Evolutionary conservation across 2,797 vertebrate species (phyloP), one percentile per base, ranked within the genome.

Genomic region (Anguilla megastoma): DNA sequence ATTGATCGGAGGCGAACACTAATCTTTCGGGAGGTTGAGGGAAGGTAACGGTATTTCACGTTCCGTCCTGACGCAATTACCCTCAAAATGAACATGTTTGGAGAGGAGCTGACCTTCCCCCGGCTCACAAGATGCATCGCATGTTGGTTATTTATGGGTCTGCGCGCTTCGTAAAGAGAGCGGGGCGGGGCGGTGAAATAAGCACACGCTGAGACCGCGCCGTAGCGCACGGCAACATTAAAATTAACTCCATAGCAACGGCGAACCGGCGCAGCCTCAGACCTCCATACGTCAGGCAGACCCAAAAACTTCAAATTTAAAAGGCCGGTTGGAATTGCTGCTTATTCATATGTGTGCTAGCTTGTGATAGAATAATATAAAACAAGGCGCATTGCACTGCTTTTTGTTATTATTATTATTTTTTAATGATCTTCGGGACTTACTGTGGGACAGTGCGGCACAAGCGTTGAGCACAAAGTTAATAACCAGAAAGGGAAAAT

Each of bases 1-100:
- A 95, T 95, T 93, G 93, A 94, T 95, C 92, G 87, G 87, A 91
- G 92, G 93, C 93, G 82, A 90, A 90, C 86, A 92, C 94, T 94
- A 94, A 95, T 94, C 92, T 94, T 92, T 89, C 90, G 36, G 85
- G 89, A 90, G 86, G 80, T 89, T 63, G 54, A 91, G 91, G 90
- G 88, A 90, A 93, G 93, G 93, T 91, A 92, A 92, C 85, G 86
- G 91, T 93, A 92, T 94, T 94, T 94, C 93, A 92, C 86, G 89
- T 92, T 93, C 93, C 91, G 91, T 94, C 92, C 89, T 36, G 89
- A 92, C 91, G 91, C 92, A 93, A 94, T 94, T 94, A 93, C 90
- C 90, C 89, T 93, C 91, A 92, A 93, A 94, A 86, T 76, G 84
- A 90, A 74, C 66, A 84, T 33, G 85, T 87, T 84, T 86, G 93